Evolutionary conservation across 53 echinoderm and acorn worm species (phyloP).

Genomic region (Patiria pectinifera): DNA sequence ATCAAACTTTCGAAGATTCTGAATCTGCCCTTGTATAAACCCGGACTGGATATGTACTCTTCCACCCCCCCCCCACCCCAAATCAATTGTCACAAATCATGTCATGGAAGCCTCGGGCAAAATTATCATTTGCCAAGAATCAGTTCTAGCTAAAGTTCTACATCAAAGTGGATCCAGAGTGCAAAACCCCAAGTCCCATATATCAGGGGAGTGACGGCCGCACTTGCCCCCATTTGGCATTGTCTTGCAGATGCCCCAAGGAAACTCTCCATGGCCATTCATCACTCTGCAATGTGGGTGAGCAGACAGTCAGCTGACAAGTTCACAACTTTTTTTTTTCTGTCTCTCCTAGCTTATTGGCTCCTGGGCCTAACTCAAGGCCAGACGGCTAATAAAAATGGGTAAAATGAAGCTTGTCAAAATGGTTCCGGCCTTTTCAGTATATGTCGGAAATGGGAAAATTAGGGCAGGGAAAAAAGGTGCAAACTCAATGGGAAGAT

Average conservation of each 20-base stretch:
- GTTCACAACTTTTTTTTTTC: slow-evolving; percentile 16
- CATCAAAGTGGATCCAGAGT: too few relatives aligned
- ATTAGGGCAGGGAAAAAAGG: too few relatives aligned
- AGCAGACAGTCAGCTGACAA: slow-evolving; percentile 9
- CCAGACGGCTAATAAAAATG: not conserved
- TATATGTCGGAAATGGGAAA: not conserved
- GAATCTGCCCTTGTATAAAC: not conserved
- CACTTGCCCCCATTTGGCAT: too few relatives aligned
- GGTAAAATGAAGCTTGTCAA: not conserved
- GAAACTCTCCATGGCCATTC: too few relatives aligned
- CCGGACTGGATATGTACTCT: not conserved
- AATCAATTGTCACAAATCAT: not conserved
- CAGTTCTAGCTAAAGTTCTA: too few relatives aligned
- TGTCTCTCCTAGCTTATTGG: not conserved
- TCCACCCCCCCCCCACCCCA: not conserved
- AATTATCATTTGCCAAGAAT: too few relatives aligned
- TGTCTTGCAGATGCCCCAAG: too few relatives aligned
- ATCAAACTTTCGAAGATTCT: not conserved
- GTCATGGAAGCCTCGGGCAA: not conserved
- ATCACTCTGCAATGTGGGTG: not conserved
- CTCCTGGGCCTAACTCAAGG: slow-evolving; percentile 1
- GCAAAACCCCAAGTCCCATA: too few relatives aligned
- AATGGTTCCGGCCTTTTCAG: not conserved
- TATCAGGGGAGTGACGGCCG: too few relatives aligned
- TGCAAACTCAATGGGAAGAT: too few relatives aligned